These are phyloP conservation scores for Enteromius afrohamiltoni DNA, from an alignment of 2,797 vertebrate genomes.

Conservation along the genomic window DNA sequence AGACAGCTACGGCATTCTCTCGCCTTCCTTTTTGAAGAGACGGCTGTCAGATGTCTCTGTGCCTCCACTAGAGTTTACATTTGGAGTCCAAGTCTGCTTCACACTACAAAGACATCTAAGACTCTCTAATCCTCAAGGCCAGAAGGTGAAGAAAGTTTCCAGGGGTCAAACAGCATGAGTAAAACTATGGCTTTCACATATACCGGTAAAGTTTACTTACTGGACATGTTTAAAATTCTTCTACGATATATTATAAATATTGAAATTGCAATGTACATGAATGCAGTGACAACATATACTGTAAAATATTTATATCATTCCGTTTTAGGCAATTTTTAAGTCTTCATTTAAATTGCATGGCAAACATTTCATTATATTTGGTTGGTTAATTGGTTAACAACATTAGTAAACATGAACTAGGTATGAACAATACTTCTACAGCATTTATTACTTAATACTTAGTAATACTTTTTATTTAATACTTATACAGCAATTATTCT, in stretches of 20 bases:
- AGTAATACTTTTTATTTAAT: no score
- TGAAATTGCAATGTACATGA: not conserved
- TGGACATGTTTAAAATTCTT: not conserved
- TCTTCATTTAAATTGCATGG: not conserved
- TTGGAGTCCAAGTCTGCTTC: constrained; percentile 40
- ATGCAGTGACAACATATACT: not conserved
- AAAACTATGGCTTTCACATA: constrained; percentile 3
- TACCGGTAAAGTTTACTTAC: constrained; percentile 14
- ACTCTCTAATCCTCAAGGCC: constrained; percentile 40
- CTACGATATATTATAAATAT: not conserved
- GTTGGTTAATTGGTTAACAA: no score
- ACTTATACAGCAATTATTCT: no score
- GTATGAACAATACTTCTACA: no score
- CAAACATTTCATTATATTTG: no score
- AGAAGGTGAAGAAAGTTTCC: constrained; percentile 49
- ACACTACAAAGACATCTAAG: constrained; percentile 64
- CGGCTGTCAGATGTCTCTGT: constrained; percentile 37
- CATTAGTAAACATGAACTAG: no score
- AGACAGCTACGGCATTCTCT: constrained; percentile 21
- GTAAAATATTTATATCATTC: not conserved
- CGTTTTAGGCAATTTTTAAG: not conserved
- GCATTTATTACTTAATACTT: no score
- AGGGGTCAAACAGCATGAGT: constrained; percentile 50
- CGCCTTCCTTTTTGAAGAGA: constrained; percentile 27
- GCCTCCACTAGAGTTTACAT: constrained; percentile 35